Evolutionary conservation across 2,888 invertebrate species (phyloP), one percentile per base, ranked within the genome.

Genomic region (Andrena chrysosceles): DNA sequence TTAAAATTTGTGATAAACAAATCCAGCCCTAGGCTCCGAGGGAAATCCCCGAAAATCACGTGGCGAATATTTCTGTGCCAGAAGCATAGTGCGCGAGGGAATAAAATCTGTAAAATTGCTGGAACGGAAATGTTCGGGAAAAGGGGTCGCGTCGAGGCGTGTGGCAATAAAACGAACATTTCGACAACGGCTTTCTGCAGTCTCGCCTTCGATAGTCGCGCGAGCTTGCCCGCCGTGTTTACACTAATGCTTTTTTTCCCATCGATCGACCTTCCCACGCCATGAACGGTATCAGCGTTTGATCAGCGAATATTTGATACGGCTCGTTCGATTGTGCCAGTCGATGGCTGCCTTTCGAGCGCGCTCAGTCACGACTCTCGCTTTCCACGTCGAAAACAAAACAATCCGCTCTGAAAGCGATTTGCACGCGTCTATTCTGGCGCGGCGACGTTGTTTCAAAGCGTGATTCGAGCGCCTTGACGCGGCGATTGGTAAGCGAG

Each of bases 191-290:
- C 35, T 16, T 56, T 56, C 35, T 8, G 26, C 54, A 56, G 16
- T 62, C 10, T 1, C 20, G 23, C 23, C 23, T 63, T 63, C 13
- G 31, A 52, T 52, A n/a, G 63, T 2, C 20, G 48, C 20, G 13
- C 49, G 49, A 33, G 3, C 69, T 6, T 10, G 10, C 42, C 42
- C 4, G 42, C 13, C 13, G 48, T 56, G 56, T 69, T 69, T 69
- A 76, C 64, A 23, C 20, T 59, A 52, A 64, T 69, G 29, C 35
- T 59, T 69, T 69, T 77, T 77, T 77, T 8, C 54, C 69, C 20
- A 68, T 48, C 52, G 74, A 54, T n/a, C 42, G 54, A 42, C 26
- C 54, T 54, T 49, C 54, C 77, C 16, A n/a, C 33, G 60, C 35
- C 20, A 16, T 5, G 69, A 69, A 63, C 63, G 29, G 60, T 52